Base-by-base conservation (phyloP, 2,888 invertebrate species). In the Lepidochrysops patricia region DNA sequence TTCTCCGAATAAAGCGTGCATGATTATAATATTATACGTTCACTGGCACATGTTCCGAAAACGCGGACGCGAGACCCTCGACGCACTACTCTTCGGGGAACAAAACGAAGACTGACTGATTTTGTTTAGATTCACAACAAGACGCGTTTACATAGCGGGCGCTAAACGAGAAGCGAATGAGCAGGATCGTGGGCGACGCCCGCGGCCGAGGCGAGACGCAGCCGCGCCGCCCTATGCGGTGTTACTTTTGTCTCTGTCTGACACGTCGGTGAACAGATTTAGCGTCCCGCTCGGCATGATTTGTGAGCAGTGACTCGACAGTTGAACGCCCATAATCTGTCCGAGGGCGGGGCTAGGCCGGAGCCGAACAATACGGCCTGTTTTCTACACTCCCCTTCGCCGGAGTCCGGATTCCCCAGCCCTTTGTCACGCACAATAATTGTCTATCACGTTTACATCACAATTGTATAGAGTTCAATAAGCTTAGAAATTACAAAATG, bases 1-100 rank as follows among this genome's bases (percentile, higher is more conserved):
- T 83, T 97, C 97, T 69, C 95, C 94, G 84, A 97, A 97, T 75
- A 97, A 90, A 68, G 96, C 95, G 84, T 97, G 97, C 97, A 97
- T 97, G 75, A 75, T n/a, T n/a, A n/a, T 91, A 76, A 67, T 72
- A 70, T 68, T 64, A 63, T 73, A 70, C 76, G 76, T 73, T 83
- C 82, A 86, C 84, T 79, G 73, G 68, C 79, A 75, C 79, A 86
- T 83, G 71, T 73, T 75, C 80, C 26, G 34, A 72, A 68, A 67
- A 73, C 76, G 72, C 76, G 73, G 74, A 67, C 79, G 72, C 79
- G 78, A 75, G 73, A 74, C 73, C 72, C 76, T 71, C 77, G 73
- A 77, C 86, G 76, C 79, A 80, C 78, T 82, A 75, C 85, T 79
- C 81, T 72, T 68, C 70, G 82, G 82, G 76, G 84, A 80, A 84